Evolutionary conservation across 2,888 invertebrate species (phyloP).

Genomic region (Drosophila ustulata): DNA sequence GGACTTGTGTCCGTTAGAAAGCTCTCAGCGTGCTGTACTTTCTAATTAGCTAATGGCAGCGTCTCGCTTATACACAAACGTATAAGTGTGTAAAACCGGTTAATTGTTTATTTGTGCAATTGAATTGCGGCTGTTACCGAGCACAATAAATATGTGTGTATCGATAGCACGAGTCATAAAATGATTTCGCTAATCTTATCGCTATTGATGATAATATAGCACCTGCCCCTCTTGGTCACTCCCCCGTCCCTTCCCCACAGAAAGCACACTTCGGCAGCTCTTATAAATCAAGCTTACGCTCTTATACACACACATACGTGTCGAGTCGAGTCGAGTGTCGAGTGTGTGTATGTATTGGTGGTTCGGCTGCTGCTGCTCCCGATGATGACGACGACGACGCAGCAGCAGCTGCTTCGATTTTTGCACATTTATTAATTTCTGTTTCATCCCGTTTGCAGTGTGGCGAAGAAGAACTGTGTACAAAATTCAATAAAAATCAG

Average conservation of each 20-base stretch:
- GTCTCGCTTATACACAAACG: neutral
- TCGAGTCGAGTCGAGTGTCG: neutral
- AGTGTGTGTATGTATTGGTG: constrained; percentile 6
- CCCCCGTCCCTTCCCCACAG: neutral
- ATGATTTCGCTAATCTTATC: constrained; percentile 50
- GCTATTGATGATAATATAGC: constrained; percentile 42
- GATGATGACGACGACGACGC: neutral
- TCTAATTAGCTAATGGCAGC: constrained; percentile 18
- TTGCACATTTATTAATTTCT: constrained; percentile 27
- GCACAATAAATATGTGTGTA: constrained; percentile 23
- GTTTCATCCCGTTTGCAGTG: constrained; percentile 22
- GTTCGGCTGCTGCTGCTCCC: constrained; percentile 10
- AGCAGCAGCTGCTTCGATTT: constrained; percentile 39
- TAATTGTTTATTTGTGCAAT: constrained; percentile 38
- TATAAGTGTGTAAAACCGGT: constrained; percentile 28
- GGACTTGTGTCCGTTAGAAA: constrained; percentile 17
- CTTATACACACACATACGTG: constrained; percentile 44
- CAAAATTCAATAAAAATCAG: constrained; percentile 10
- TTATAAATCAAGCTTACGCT: constrained; percentile 60
- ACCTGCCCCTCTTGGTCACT: neutral
- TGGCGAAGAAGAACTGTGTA: neutral
- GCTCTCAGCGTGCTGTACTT: neutral
- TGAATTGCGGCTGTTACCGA: constrained; percentile 26
- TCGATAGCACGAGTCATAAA: constrained; percentile 33
- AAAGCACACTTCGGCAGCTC: constrained; percentile 37